Conservation (phyloP, 2,888 invertebrate genomes). For the Sisyra nigra region DNA sequence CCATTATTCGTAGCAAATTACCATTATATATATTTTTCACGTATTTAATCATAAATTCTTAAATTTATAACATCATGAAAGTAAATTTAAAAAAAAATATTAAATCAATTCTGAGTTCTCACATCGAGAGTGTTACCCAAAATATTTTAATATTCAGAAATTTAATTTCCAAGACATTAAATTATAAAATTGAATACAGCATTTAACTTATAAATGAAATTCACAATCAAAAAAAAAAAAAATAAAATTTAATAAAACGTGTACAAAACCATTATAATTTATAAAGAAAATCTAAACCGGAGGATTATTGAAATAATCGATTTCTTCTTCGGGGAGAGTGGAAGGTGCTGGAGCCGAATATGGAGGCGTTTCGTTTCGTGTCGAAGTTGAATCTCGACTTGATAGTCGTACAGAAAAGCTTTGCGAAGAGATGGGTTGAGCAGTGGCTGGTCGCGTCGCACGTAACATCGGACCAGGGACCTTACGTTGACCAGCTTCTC, state of each 20-base stretch:
- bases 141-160: too few species aligned
- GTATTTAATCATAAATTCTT: too few species aligned
- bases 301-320: conserved; percentile 20
- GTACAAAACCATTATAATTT: not conserved
- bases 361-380: conserved; percentile 7
- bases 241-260: conserved; percentile 1
- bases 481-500: conserved; percentile 62
- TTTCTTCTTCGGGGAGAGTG: conserved; percentile 15
- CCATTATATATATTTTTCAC: too few species aligned
- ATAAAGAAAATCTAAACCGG: conserved; percentile 9
- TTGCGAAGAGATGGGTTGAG: not conserved
- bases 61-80: too few species aligned
- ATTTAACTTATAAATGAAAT: too few species aligned
- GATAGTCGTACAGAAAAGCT: conserved; percentile 4
- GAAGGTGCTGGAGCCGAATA: conserved; percentile 13
- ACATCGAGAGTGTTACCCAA: too few species aligned
- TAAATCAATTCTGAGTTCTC: too few species aligned
- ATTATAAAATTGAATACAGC: too few species aligned
- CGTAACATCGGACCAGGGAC: conserved; percentile 55
- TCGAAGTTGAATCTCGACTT: conserved; percentile 4
- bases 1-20: too few species aligned
- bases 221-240: not conserved
- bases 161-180: too few species aligned
- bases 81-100: too few species aligned
- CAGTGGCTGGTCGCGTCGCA: conserved; percentile 13